Evolutionary conservation across 2,113 vertebrate species (phyloP).

Genomic region (Catagonus wagneri): DNA sequence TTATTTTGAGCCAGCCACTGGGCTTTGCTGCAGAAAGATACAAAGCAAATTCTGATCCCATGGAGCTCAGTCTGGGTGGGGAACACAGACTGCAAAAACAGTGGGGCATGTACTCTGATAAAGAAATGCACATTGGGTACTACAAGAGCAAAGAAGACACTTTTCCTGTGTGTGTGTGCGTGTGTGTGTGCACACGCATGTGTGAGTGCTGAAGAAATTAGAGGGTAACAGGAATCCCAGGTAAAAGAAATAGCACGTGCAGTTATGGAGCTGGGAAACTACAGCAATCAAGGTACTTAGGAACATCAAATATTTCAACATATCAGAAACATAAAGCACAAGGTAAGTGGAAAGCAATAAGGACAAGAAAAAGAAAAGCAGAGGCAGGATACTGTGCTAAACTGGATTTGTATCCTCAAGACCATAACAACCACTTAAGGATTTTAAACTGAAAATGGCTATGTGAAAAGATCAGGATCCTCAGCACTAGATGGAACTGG

Average conservation of each 20-base stretch:
- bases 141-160: neutral
- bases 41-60: neutral
- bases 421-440: neutral
- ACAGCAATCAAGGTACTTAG: neutral
- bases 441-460: neutral
- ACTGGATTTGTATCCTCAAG: neutral
- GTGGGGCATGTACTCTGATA: neutral
- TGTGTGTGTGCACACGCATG: neutral
- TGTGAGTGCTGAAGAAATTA: neutral
- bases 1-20: neutral
- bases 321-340: neutral
- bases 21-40: conserved; percentile 5
- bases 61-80: neutral
- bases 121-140: neutral
- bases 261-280: neutral
- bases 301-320: neutral
- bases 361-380: neutral
- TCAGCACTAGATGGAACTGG: neutral
- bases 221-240: neutral
- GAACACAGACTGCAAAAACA: neutral
- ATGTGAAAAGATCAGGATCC: neutral
- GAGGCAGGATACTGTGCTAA: neutral
- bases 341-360: neutral
- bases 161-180: too few species aligned
- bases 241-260: neutral